A percentile compares a stretch with the other conserved stretches of the same genome.
Evolutionary conservation across 2,888 invertebrate genomes (phyloP).

Genomic region (Caradrina clavipalpis): DNA sequence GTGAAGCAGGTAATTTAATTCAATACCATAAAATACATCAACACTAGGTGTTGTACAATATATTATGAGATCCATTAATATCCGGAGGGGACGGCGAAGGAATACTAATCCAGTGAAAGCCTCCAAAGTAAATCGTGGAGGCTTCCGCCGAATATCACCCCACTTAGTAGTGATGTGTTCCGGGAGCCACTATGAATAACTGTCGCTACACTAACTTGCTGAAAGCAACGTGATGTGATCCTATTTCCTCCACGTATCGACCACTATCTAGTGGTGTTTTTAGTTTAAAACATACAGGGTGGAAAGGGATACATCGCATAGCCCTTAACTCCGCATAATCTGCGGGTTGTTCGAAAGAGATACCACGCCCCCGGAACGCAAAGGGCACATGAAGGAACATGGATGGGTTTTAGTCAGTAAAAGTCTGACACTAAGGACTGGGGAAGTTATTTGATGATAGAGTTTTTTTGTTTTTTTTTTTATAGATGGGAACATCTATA

Average conservation of each 20-base stretch:
- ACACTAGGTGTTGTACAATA: conserved; percentile 46
- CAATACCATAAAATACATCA: conserved; percentile 22
- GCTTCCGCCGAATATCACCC: conserved; percentile 48
- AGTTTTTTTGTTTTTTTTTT: too few relatives aligned
- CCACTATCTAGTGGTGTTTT: conserved; percentile 17
- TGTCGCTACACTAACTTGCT: conserved; percentile 41
- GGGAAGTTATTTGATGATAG: too few relatives aligned
- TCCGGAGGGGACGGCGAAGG: conserved; percentile 40
- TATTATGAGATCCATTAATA: conserved; percentile 55
- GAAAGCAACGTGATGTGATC: conserved; percentile 36
- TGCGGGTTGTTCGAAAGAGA: too few relatives aligned
- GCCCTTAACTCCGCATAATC: too few relatives aligned
- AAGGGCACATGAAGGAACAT: too few relatives aligned
- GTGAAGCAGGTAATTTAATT: conserved; percentile 21
- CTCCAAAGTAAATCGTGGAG: conserved; percentile 54
- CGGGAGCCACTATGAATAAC: conserved; percentile 56
- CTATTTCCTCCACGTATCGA: conserved; percentile 19
- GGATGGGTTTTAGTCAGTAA: too few relatives aligned
- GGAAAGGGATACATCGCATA: too few relatives aligned
- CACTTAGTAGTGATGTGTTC: conserved; percentile 59
- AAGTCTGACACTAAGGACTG: too few relatives aligned
- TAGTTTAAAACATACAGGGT: not conserved
- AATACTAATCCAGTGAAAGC: conserved; percentile 60
- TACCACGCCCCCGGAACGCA: too few relatives aligned
- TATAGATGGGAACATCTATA: too few relatives aligned